Base-by-base conservation (phyloP, 2,888 invertebrate genomes). In the Plusia festucae region DNA sequence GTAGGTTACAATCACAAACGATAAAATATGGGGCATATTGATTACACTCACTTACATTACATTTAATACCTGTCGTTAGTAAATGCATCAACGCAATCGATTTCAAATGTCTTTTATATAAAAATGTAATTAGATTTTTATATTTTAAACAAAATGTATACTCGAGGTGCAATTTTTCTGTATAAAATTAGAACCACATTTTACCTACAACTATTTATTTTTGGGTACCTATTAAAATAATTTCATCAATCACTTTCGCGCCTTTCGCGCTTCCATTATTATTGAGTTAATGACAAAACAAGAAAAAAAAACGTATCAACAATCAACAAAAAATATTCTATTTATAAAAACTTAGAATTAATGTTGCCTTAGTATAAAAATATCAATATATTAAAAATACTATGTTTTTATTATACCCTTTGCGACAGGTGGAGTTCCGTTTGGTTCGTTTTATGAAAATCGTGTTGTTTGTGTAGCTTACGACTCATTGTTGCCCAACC, bases 371-470 rank as follows among this genome's bases (percentile, higher is more conserved):
- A 65, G 65, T 80, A 72, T 80, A 80, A 79, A 78, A 80, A 80
- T 73, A 76, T 73, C 65, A 70, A 70, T 76, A 70, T 79, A 79
- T 72, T 78, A 76, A 68, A 82, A 71, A 72, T 70, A 68, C 58
- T 69, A 57, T 60, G 64, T 59, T 40, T 55, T 64, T 65, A 30
- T 6, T 40, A 40, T 64, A 65, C n/a, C 27, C 7, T 61, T 60
- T 56, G 51, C 51, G 34, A 24, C 15, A 60, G 44, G 3, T n/a
- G 54, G 66, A 78, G 78, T 73, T 75, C 76, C 70, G 73, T 65
- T 70, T 64, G 40, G 49, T 58, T 57, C 46, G 7, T 27, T 22
- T 53, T 13, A 15, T 65, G 51, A 49, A n/a, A 54, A 32, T 15
- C 30, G 11, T 51, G n/a, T 7, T 30, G 30, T n/a, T 30, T 56